phyloP scores from a whole-genome alignment of 2,797 vertebrate species.

The Okamejei kenojei region DNA sequence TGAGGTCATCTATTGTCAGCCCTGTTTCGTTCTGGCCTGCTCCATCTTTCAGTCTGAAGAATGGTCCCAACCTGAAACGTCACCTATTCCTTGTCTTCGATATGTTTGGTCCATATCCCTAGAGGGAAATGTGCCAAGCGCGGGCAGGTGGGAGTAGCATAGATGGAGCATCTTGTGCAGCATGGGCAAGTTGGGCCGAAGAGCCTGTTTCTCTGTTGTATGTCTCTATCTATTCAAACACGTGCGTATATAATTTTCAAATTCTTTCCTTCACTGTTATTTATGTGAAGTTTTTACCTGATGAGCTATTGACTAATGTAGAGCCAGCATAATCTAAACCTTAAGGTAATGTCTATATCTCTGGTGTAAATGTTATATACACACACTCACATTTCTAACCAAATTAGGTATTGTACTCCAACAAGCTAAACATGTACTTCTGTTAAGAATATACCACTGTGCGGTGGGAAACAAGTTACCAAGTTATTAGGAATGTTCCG shows the following conservation, averaged over 20 bases:
- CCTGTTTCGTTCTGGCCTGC: too few relatives aligned
- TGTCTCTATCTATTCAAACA: background rate
- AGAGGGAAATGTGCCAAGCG: too few relatives aligned
- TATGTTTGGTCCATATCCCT: too few relatives aligned
- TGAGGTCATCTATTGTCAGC: too few relatives aligned
- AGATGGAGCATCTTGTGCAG: too few relatives aligned
- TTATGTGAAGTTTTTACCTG: background rate
- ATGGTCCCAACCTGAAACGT: too few relatives aligned
- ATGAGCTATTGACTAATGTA: background rate
- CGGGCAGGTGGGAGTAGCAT: too few relatives aligned
- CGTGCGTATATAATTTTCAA: background rate
- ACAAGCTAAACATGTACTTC: background rate
- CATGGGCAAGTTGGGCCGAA: too few relatives aligned
- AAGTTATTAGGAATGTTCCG: conserved; percentile 3
- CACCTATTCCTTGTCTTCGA: too few relatives aligned
- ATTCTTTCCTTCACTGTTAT: background rate
- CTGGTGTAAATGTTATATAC: background rate
- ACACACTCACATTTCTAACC: background rate
- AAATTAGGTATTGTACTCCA: background rate
- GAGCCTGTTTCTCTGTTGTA: too few relatives aligned
- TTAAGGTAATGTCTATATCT: background rate
- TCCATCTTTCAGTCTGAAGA: too few relatives aligned
- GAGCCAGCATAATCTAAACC: background rate
- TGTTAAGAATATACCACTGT: background rate
- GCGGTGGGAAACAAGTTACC: conserved; percentile 25